phyloP scores from a whole-genome alignment of 1,140 invertebrate species.

The Sycophaga agraensis region DNA sequence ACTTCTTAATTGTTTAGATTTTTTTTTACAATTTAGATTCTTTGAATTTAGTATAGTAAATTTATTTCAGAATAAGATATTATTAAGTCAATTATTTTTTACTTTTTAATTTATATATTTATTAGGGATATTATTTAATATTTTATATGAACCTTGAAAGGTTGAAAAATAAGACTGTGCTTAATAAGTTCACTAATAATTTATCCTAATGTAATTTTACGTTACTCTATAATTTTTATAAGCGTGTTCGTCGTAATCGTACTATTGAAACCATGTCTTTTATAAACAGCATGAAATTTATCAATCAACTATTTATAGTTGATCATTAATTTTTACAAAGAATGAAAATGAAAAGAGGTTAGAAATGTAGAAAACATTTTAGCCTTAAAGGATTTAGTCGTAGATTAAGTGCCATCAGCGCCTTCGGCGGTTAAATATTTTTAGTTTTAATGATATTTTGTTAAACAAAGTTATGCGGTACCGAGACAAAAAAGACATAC shows the following conservation, averaged over 20 bases:
- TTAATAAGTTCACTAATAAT: slow-evolving; percentile 2
- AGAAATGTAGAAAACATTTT: no score
- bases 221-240: no score
- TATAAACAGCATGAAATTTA: no score
- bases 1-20: no score
- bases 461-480: background rate
- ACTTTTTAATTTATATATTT: background rate
- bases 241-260: no score
- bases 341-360: no score
- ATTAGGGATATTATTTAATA: no score
- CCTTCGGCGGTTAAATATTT: background rate
- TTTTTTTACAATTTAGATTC: background rate
- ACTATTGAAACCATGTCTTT: no score
- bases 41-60: background rate
- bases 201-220: background rate
- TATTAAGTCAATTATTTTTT: background rate
- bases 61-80: background rate
- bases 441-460: background rate
- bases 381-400: background rate
- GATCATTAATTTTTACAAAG: background rate
- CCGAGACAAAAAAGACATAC: slow-evolving; percentile 10
- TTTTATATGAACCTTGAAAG: background rate
- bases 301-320: no score
- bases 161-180: slow-evolving; percentile 8
- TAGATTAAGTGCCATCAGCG: background rate